Percentiles rank a stretch among this genome's conserved stretches.
phyloP scores from a whole-genome alignment of 1,140 invertebrate genomes.

The Lepidurus apus region DNA sequence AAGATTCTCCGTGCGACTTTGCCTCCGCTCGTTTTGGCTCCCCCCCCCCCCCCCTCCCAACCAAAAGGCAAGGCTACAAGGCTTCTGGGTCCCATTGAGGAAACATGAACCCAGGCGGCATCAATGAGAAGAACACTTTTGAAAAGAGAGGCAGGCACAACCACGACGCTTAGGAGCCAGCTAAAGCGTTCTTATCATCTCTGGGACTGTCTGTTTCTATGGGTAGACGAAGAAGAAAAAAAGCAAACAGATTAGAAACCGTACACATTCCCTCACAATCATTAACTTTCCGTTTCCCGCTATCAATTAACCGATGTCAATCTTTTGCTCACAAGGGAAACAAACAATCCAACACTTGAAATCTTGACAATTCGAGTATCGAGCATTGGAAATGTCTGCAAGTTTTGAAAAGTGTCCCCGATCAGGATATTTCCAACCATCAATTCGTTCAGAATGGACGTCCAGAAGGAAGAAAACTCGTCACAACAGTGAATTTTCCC shows the following conservation, averaged over 20 bases:
- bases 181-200: conserved; percentile 1
- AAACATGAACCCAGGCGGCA: conserved; percentile 3
- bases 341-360: background rate
- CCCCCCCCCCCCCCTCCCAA: too few species aligned
- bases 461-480: too few species aligned
- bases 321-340: background rate
- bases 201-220: background rate
- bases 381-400: too few species aligned
- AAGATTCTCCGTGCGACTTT: background rate
- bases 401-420: too few species aligned
- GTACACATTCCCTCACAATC: background rate
- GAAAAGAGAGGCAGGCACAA: background rate
- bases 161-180: conserved; percentile 12
- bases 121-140: conserved; percentile 13
- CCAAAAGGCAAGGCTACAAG: background rate
- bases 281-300: background rate
- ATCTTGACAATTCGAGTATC: too few species aligned
- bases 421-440: too few species aligned
- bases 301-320: background rate
- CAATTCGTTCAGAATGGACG: too few species aligned
- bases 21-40: background rate
- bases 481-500: too few species aligned
- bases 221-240: background rate
- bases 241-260: conserved; percentile 9
- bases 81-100: conserved; percentile 12